Percentiles rank a stretch among this genome's conserved stretches.
Conservation (phyloP, 2,888 invertebrate species). For the Drosophila helvetica region DNA sequence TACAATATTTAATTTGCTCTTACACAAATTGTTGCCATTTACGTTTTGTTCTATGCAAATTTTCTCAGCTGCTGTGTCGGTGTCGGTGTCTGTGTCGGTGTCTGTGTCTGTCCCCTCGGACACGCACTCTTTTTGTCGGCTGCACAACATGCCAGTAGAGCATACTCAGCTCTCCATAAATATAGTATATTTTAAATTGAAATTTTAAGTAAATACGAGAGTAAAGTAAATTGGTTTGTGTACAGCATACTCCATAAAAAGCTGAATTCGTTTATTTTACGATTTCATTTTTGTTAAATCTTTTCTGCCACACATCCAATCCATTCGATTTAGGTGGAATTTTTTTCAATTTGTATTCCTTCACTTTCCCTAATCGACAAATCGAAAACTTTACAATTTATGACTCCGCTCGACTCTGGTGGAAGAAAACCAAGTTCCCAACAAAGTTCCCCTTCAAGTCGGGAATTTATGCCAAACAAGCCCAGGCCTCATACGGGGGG, state of each 20-base stretch:
- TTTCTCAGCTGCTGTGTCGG: constrained; percentile 6
- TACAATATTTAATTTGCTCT: constrained; percentile 77
- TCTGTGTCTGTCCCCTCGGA: background rate
- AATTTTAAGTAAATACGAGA: constrained; percentile 48
- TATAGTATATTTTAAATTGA: constrained; percentile 39
- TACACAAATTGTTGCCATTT: constrained; percentile 71
- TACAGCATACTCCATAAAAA: background rate
- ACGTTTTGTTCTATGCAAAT: constrained; percentile 59
- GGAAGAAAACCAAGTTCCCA: constrained; percentile 20
- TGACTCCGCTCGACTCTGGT: constrained; percentile 23
- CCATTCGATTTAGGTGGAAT: no score
- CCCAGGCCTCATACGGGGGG: constrained; percentile 37
- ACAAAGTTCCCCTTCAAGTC: constrained; percentile 20
- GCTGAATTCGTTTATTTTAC: background rate
- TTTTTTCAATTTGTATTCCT: background rate
- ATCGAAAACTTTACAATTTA: constrained; percentile 44
- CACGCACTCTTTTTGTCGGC: background rate
- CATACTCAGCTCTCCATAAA: constrained; percentile 22
- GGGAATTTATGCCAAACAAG: constrained; percentile 35
- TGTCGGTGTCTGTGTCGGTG: background rate
- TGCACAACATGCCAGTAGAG: constrained; percentile 33
- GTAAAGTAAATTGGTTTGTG: constrained; percentile 23
- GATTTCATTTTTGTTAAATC: constrained; percentile 18
- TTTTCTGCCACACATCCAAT: background rate
- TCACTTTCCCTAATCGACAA: constrained; percentile 5